phyloP scores from a whole-genome alignment of 2,888 invertebrate genomes.

The Lasioglossum zephyrum region DNA sequence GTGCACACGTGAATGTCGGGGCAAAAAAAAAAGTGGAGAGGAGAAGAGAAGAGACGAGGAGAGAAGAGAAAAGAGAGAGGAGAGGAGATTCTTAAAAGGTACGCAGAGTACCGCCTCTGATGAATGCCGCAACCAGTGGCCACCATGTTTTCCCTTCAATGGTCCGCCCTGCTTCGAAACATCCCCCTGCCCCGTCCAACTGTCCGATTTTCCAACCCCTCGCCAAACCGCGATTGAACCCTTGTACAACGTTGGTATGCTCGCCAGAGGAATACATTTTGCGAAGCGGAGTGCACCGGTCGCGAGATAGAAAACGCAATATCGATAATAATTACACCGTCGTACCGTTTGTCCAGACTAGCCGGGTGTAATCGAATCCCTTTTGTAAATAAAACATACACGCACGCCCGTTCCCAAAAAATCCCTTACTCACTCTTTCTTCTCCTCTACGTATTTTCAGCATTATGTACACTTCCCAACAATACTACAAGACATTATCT shows the following conservation, averaged over 20 bases:
- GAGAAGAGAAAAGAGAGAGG: slow-evolving; percentile 42
- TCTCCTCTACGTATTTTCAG: neutral
- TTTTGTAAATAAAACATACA: slow-evolving; percentile 2
- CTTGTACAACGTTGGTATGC: slow-evolving; percentile 64
- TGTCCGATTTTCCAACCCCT: slow-evolving; percentile 70
- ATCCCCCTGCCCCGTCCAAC: slow-evolving; percentile 66
- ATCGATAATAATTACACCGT: slow-evolving; percentile 54
- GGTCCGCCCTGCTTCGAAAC: slow-evolving; percentile 71
- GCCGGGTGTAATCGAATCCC: slow-evolving; percentile 21
- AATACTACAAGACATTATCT: neutral
- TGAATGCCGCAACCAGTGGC: slow-evolving; percentile 81
- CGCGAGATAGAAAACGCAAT: slow-evolving; percentile 35
- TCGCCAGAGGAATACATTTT: slow-evolving; percentile 61
- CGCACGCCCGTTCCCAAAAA: neutral
- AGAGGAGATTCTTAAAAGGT: slow-evolving; percentile 64
- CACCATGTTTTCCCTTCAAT: slow-evolving; percentile 74
- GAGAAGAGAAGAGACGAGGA: too few species aligned
- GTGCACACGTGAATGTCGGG: slow-evolving; percentile 54
- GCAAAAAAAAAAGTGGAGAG: neutral
- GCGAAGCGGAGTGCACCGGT: slow-evolving; percentile 30
- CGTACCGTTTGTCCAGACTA: slow-evolving; percentile 30
- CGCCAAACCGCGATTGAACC: slow-evolving; percentile 72
- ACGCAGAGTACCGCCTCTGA: slow-evolving; percentile 80
- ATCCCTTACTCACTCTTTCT: neutral
- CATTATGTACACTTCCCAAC: neutral